Percentiles rank a stretch among this genome's conserved stretches.
These are phyloP conservation scores for Heliconius nattereri DNA, from an alignment of 1,140 invertebrate genomes.

Conservation along the genomic window DNA sequence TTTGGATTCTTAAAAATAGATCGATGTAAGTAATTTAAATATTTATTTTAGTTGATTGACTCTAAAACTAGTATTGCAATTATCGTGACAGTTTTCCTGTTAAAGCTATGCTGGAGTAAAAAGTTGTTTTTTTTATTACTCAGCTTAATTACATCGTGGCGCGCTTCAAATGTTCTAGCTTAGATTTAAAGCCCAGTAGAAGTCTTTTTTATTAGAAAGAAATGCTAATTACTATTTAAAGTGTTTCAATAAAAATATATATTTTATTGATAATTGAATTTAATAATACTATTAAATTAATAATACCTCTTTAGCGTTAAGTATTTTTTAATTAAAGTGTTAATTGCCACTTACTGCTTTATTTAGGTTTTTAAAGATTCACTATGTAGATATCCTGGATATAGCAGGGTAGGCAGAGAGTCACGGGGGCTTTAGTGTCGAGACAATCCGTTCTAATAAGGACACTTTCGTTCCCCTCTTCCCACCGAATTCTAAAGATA, in stretches of 20 bases:
- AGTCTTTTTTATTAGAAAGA: not conserved
- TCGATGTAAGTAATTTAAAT: not conserved
- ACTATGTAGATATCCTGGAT: too few species aligned
- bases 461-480: too few species aligned
- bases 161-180: constrained; percentile 1
- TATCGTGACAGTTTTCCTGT: constrained; percentile 7
- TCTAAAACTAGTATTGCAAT: constrained; percentile 9
- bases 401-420: too few species aligned
- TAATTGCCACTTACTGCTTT: too few species aligned
- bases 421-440: too few species aligned
- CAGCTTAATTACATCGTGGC: not conserved
- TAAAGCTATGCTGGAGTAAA: not conserved
- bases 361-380: too few species aligned
- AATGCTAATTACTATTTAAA: not conserved
- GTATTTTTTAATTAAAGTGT: too few species aligned
- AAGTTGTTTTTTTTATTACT: constrained; percentile 9
- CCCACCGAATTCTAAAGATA: too few species aligned
- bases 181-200: not conserved
- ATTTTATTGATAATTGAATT: not conserved
- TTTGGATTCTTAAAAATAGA: not conserved
- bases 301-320: too few species aligned
- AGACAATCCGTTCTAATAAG: too few species aligned
- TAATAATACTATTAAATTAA: too few species aligned
- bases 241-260: not conserved
- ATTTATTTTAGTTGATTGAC: constrained; percentile 4